Percentiles rank a stretch among this genome's conserved stretches.
Conservation (phyloP, 2,888 invertebrate species). For the Conus canariensis region DNA sequence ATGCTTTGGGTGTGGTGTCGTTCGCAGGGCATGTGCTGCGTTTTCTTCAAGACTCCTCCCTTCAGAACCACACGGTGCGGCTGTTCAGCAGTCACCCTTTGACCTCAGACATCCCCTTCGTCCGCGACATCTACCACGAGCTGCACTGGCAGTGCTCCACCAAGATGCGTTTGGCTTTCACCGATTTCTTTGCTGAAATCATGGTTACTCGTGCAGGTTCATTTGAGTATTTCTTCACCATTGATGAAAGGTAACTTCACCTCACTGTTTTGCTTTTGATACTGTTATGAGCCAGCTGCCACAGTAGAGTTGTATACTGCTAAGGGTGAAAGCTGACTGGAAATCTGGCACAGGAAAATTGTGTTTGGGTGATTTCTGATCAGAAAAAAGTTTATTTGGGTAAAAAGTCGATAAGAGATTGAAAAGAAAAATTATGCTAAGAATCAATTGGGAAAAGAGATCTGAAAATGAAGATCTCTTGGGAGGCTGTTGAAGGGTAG, state of each 20-base stretch:
- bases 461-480: too few relatives aligned
- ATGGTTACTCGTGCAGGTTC: slow-evolving; percentile 87
- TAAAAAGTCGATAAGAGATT: too few relatives aligned
- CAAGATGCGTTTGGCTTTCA: slow-evolving; percentile 75
- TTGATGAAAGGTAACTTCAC: slow-evolving; percentile 71
- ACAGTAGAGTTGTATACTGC: too few relatives aligned
- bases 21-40: slow-evolving; percentile 86
- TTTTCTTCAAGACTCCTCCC: slow-evolving; percentile 86
- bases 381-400: too few relatives aligned
- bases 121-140: slow-evolving; percentile 87
- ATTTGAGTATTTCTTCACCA: slow-evolving; percentile 87
- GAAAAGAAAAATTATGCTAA: too few relatives aligned
- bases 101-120: slow-evolving; percentile 78
- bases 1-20: neutral
- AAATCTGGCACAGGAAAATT: too few relatives aligned
- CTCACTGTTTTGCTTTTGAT: too few relatives aligned
- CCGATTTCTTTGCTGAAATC: slow-evolving; percentile 82
- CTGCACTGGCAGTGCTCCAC: slow-evolving; percentile 85
- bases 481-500: too few relatives aligned
- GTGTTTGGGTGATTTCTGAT: too few relatives aligned
- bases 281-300: too few relatives aligned
- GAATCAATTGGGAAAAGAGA: too few relatives aligned
- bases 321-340: too few relatives aligned
- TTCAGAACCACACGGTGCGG: slow-evolving; percentile 88
- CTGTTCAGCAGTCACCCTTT: slow-evolving; percentile 91